Percentiles rank a stretch among this genome's conserved stretches.
phyloP scores from a whole-genome alignment of 2,888 invertebrate species.

The Limnephilus auricula region DNA sequence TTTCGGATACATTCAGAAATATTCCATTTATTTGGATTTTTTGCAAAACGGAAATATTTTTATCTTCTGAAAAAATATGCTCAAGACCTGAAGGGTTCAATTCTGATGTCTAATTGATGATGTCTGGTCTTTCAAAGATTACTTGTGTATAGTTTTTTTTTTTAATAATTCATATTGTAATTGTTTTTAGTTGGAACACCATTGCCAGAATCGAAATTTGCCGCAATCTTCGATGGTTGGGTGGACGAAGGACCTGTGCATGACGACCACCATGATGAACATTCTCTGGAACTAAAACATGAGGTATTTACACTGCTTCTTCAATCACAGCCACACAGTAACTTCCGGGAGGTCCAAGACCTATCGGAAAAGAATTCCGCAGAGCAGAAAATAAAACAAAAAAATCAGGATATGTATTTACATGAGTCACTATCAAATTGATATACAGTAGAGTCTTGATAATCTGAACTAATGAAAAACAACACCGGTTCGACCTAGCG shows the following conservation, averaged over 20 bases:
- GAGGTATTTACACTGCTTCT: slow-evolving; percentile 69
- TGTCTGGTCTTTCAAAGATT: neutral
- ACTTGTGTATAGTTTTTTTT: neutral
- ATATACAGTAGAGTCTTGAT: no score
- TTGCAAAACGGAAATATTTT: no score
- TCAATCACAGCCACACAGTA: neutral
- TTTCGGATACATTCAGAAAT: no score
- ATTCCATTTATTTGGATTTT: no score
- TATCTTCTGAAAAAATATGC: no score
- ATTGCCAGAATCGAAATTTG: slow-evolving; percentile 82
- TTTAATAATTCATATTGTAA: neutral
- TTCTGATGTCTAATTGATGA: neutral
- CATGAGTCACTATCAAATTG: no score
- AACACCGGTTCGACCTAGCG: no score
- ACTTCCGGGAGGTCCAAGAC: neutral
- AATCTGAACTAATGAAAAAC: no score
- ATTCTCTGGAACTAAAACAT: slow-evolving; percentile 76
- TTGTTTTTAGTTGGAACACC: slow-evolving; percentile 77
- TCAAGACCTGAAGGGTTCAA: no score
- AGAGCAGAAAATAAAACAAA: neutral
- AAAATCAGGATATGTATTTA: neutral
- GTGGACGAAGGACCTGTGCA: slow-evolving; percentile 80
- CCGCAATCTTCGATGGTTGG: slow-evolving; percentile 88
- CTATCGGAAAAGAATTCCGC: neutral
- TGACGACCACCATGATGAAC: slow-evolving; percentile 77